phyloP scores from a whole-genome alignment of 2,113 vertebrate species.

The Chlorodrepanis virens region DNA sequence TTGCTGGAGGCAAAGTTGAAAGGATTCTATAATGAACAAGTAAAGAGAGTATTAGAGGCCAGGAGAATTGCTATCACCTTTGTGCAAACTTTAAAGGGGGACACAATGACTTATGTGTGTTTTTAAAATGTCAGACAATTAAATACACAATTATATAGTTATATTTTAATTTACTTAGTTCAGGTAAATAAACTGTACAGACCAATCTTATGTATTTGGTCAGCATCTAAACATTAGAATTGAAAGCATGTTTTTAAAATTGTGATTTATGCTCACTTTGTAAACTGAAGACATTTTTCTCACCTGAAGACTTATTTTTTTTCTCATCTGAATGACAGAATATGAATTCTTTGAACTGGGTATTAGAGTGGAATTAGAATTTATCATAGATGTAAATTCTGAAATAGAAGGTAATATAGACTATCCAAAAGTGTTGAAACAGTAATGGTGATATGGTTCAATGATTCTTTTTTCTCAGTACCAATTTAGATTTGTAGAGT shows the following conservation, averaged over 20 bases:
- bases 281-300: neutral
- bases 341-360: neutral
- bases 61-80: conserved; percentile 18
- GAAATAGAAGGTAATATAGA: neutral
- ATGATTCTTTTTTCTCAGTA: neutral
- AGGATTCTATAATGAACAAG: conserved; percentile 64
- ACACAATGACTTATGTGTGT: conserved; percentile 34
- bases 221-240: neutral
- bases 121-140: conserved; percentile 44
- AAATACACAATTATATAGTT: conserved; percentile 10
- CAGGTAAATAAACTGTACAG: conserved; percentile 41
- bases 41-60: conserved; percentile 47
- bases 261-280: neutral
- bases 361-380: neutral
- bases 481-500: neutral
- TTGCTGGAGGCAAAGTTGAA: conserved; percentile 68
- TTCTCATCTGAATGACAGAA: neutral
- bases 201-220: neutral
- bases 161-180: conserved; percentile 39
- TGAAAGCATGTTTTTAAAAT: neutral
- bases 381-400: neutral
- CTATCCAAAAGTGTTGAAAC: neutral
- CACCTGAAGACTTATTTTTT: neutral
- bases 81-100: conserved; percentile 43
- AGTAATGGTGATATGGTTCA: accelerated